Evolutionary conservation across 2,888 invertebrate species (phyloP).

Genomic region (Congeria kusceri): DNA sequence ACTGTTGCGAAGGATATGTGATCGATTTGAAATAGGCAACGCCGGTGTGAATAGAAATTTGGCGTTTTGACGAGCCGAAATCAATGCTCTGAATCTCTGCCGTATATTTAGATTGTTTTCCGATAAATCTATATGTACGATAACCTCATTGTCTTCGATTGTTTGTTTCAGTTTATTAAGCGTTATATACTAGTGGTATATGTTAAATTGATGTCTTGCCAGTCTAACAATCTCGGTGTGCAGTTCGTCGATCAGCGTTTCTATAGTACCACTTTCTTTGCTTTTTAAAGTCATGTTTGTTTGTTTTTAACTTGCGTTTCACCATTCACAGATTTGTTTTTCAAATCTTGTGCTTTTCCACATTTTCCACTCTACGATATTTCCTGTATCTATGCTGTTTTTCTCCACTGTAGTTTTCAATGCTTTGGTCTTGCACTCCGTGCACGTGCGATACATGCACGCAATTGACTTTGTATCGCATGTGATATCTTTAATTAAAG

Average conservation of each 20-base stretch:
- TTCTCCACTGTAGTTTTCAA: no score
- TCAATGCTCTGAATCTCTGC: constrained; percentile 39
- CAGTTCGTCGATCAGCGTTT: constrained; percentile 4
- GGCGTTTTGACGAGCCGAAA: constrained; percentile 35
- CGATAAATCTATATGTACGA: constrained; percentile 40
- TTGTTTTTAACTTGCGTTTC: no score
- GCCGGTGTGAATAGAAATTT: constrained; percentile 38
- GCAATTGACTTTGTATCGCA: constrained; percentile 13
- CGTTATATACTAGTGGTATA: not conserved
- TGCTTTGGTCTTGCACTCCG: constrained; percentile 4
- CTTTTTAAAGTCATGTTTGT: constrained; percentile 16
- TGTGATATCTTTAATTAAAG: constrained; percentile 15
- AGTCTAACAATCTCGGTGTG: constrained; percentile 11
- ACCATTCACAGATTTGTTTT: no score
- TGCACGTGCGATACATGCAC: constrained; percentile 39
- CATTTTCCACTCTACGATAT: constrained; percentile 18
- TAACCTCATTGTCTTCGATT: constrained; percentile 9
- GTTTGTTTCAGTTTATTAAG: constrained; percentile 5
- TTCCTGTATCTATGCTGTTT: not conserved
- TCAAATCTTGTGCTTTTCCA: no score
- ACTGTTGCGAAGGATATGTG: constrained; percentile 20
- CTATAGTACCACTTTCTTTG: no score
- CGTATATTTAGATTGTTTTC: constrained; percentile 36
- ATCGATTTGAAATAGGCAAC: constrained; percentile 14
- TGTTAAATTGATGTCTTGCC: constrained; percentile 17